Evolutionary conservation across 2,797 vertebrate species (phyloP).

Genomic region (Enoplosus armatus): DNA sequence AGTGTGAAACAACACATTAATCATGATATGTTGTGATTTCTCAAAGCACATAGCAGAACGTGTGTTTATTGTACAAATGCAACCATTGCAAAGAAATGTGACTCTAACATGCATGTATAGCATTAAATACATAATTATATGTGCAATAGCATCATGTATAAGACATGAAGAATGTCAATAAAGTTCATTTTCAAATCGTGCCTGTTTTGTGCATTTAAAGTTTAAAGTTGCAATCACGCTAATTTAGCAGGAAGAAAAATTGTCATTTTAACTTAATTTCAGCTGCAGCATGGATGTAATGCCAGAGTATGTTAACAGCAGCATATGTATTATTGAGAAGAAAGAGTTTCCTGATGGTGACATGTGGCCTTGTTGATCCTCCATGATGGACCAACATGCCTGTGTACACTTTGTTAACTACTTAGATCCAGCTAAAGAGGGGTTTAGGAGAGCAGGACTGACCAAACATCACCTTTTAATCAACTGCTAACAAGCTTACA

Average conservation of each 20-base stretch:
- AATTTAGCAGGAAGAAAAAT: not conserved
- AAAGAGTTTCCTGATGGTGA: not conserved
- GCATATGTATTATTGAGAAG: not conserved
- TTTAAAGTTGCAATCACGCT: not conserved
- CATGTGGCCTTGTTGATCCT: not conserved
- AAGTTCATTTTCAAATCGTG: slow-evolving; percentile 66
- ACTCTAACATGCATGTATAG: slow-evolving; percentile 17
- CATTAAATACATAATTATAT: slow-evolving; percentile 19
- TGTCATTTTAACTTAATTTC: not conserved
- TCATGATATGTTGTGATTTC: slow-evolving; percentile 4
- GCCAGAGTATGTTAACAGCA: not conserved
- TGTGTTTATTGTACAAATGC: slow-evolving; percentile 2
- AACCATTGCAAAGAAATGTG: not conserved
- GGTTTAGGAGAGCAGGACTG: slow-evolving; percentile 19
- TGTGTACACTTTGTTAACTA: not conserved
- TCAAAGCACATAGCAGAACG: not conserved
- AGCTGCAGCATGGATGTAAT: not conserved
- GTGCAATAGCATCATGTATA: slow-evolving; percentile 49
- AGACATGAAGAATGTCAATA: slow-evolving; percentile 46
- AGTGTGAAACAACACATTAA: slow-evolving; percentile 1
- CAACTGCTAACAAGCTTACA: slow-evolving; percentile 48
- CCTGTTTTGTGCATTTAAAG: not conserved
- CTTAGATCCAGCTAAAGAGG: slow-evolving; percentile 2
- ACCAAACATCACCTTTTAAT: slow-evolving; percentile 47
- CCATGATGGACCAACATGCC: not conserved